Evolutionary conservation across 2,888 invertebrate species (phyloP).

Genomic region (Agrochola lychnidis): DNA sequence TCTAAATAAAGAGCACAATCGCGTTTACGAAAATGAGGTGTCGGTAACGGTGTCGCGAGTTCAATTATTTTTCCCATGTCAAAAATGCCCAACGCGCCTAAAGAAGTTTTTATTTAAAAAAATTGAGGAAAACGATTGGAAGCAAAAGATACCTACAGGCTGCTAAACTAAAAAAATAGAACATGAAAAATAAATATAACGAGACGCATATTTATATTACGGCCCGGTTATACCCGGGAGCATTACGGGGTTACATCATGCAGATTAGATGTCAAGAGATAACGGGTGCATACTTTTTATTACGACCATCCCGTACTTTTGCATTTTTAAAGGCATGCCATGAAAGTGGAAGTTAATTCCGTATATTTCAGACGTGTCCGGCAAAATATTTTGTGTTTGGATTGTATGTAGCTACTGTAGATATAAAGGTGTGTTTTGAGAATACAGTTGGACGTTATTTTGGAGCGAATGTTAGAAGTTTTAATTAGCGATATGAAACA

Average conservation of each 20-base stretch:
- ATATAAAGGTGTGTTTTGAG: not conserved
- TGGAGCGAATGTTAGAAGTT: not conserved
- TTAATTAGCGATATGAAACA: not conserved
- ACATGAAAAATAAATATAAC: constrained; percentile 37
- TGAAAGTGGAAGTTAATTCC: constrained; percentile 61
- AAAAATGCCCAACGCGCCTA: no score
- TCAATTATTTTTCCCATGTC: no score
- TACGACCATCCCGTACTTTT: constrained; percentile 57
- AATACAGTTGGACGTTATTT: not conserved
- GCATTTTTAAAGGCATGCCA: constrained; percentile 61
- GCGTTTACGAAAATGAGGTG: no score
- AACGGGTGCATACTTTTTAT: constrained; percentile 70
- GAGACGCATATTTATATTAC: constrained; percentile 58
- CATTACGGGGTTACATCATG: constrained; percentile 70
- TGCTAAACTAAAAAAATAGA: constrained; percentile 26
- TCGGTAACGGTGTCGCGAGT: no score
- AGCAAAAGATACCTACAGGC: constrained; percentile 20
- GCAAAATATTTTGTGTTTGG: constrained; percentile 13
- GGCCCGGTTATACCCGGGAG: constrained; percentile 64
- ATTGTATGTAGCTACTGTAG: not conserved
- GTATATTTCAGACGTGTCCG: constrained; percentile 38
- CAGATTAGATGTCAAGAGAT: constrained; percentile 73
- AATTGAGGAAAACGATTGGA: not conserved
- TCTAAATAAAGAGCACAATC: no score
- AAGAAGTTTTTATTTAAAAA: no score